Evolutionary conservation across 2,888 invertebrate genomes (phyloP), one percentile per base, ranked within the genome.

Genomic region (Lithosia quadra): DNA sequence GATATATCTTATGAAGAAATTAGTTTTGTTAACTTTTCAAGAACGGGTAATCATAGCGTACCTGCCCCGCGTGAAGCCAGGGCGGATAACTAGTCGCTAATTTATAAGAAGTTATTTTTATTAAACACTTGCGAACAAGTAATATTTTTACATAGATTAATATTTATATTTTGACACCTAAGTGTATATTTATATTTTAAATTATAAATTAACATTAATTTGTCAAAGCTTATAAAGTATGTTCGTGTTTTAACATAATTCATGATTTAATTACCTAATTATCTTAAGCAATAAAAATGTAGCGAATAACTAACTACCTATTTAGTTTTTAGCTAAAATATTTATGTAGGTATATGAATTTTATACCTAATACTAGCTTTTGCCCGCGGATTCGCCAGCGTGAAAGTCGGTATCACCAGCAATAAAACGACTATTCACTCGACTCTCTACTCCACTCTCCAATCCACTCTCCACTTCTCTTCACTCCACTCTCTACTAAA

Each of bases 201-300:
- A 39, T 36, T 11, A 57, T 57, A 57, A 36, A 56, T 24, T 64
- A n/a, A 64, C 13, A 43, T 43, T 43, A 49, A 64, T 36, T 53
- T 53, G 28, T 60, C 60, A 60, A 60, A 60, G 60, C 60, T 60
- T 22, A 22, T 60, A 39, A n/a, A 33, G 39, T 21, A 13, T n/a
- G 49, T 49, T 49, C 49, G 49, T 49, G 49, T 49, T 49, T 49
- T n/a, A 43, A 49, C 49, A 49, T 49, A 49, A 49, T 56, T 56
- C 56, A 56, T 24, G 22, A 24, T 24, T 56, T 49, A 49, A 49
- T 49, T 49, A 49, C 9, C 49, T n/a, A 0, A 49, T 49, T 49
- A n/a, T 49, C 8, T n/a, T 49, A 9, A 2, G 49, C 49, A 49
- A 49, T n/a, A n/a, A 49, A 43, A 49, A 49, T n/a, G 2, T 49